phyloP scores from a whole-genome alignment of 2,888 invertebrate genomes.

The Tuta absoluta region DNA sequence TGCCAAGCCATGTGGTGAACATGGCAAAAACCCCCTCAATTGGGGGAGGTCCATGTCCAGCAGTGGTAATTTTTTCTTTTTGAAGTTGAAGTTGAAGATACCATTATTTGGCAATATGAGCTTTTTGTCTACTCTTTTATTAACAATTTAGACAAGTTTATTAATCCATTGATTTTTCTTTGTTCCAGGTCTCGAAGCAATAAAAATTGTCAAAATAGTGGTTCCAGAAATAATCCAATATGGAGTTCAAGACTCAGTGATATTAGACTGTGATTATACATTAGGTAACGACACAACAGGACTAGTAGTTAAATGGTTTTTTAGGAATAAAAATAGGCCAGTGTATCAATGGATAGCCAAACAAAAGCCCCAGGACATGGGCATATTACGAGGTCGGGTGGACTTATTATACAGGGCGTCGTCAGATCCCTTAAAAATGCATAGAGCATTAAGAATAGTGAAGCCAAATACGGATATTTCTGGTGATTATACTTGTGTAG shows the following conservation, averaged over 20 bases:
- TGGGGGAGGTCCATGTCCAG: no score
- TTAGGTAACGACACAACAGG: slow-evolving; percentile 83
- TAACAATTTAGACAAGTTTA: neutral
- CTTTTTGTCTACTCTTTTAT: no score
- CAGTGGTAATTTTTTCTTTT: no score
- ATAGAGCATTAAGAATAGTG: slow-evolving; percentile 86
- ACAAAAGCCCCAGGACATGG: slow-evolving; percentile 84
- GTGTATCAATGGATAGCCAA: slow-evolving; percentile 91
- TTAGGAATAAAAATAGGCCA: slow-evolving; percentile 83
- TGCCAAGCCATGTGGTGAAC: no score
- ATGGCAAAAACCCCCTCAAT: no score
- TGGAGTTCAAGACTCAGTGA: slow-evolving; percentile 81
- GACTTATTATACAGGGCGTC: slow-evolving; percentile 85
- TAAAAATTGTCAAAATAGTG: slow-evolving; percentile 82
- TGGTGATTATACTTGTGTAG: slow-evolving; percentile 87
- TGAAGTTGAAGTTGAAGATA: no score
- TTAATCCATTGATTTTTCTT: slow-evolving; percentile 40
- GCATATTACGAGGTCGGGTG: slow-evolving; percentile 76
- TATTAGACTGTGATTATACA: slow-evolving; percentile 88
- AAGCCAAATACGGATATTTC: slow-evolving; percentile 87
- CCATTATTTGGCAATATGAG: no score
- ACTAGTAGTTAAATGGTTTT: slow-evolving; percentile 89
- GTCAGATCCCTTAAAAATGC: slow-evolving; percentile 84
- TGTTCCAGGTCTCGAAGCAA: slow-evolving; percentile 79
- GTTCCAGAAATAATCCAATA: slow-evolving; percentile 84